Base-by-base conservation (phyloP, 2,888 invertebrate species). In the Thymelicus acteon region DNA sequence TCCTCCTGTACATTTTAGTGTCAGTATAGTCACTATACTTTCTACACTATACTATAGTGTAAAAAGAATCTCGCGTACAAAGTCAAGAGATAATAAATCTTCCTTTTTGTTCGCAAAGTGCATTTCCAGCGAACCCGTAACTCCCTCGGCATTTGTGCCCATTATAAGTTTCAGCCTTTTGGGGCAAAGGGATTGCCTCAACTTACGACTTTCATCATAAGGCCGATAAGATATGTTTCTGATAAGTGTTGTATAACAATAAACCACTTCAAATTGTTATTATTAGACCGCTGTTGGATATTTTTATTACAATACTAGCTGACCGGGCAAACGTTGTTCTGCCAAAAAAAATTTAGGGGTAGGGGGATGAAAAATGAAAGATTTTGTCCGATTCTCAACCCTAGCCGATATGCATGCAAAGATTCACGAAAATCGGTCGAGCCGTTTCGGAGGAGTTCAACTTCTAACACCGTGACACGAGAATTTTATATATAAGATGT, bases 101-200 rank as follows among this genome's bases (percentile, higher is more conserved):
- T 68, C 62, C 57, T 54, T 40, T 58, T 68, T 68, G 44, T 40
- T 48, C 39, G 52, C 62, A 31, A 68, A 68, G 62, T 68, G 68
- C 62, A 62, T 62, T 68, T 61, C 57, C 24, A 68, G 68, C 67
- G 72, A 73, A 67, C 70, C 69, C 66, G 65, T 72, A 75, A 76
- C 72, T 71, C 75, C 73, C 74, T 72, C 66, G 71, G 73, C 72
- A 72, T 67, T 73, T 75, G 60, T 67, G 73, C 73, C 71, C 71
- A 75, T 79, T 78, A 77, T 72, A 76, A 76, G 74, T 77, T 77
- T 74, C 60, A 67, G 66, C 68, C 77, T 68, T 72, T 76, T 71
- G 76, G 74, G 75, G 72, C 68, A 71, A 58, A 72, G 62, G 66
- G 75, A 74, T 72, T 72, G 67, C 62, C 54, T 65, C 60, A 72